phyloP scores from a whole-genome alignment of 30 jellyfish, hydroid and myxozoan genomes.

The Mastigias papua region DNA sequence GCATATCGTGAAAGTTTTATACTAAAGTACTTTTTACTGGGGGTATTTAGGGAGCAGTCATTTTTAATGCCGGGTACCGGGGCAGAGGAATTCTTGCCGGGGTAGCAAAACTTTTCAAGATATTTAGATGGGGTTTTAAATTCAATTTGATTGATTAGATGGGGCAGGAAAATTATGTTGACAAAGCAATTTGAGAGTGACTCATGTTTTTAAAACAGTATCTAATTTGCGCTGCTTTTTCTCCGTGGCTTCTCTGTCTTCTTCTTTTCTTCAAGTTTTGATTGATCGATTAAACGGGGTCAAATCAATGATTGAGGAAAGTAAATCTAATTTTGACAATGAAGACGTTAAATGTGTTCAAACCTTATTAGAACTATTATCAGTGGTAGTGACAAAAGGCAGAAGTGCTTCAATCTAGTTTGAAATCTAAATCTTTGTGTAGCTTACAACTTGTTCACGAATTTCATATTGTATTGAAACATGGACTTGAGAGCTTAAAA shows the following conservation, averaged over 20 bases:
- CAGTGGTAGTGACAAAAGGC: too few species aligned
- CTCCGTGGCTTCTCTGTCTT: constrained; percentile 3
- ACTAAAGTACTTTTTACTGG: too few species aligned
- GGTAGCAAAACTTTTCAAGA: constrained; percentile 1
- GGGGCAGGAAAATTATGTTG: constrained; percentile 4
- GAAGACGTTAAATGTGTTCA: not conserved
- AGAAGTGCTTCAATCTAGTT: too few species aligned
- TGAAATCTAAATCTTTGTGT: not conserved
- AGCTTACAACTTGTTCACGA: too few species aligned
- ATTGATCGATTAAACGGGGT: not conserved
- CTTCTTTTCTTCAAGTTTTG: not conserved
- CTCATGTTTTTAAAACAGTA: not conserved
- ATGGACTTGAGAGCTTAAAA: constrained; percentile 16
- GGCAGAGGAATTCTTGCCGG: too few species aligned
- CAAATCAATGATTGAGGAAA: not conserved
- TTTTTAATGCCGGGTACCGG: too few species aligned
- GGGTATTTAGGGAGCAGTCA: too few species aligned
- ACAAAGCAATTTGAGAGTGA: not conserved
- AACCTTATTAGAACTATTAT: too few species aligned
- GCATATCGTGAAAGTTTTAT: too few species aligned
- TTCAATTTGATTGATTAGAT: too few species aligned
- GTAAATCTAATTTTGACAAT: not conserved
- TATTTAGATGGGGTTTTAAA: constrained; percentile 21
- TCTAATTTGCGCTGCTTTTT: constrained; percentile 17
- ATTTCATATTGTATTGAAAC: too few species aligned